A percentile compares a stretch with the other conserved stretches of the same genome.
phyloP scores from a whole-genome alignment of 2,113 vertebrate species.

The Percina caprodes region DNA sequence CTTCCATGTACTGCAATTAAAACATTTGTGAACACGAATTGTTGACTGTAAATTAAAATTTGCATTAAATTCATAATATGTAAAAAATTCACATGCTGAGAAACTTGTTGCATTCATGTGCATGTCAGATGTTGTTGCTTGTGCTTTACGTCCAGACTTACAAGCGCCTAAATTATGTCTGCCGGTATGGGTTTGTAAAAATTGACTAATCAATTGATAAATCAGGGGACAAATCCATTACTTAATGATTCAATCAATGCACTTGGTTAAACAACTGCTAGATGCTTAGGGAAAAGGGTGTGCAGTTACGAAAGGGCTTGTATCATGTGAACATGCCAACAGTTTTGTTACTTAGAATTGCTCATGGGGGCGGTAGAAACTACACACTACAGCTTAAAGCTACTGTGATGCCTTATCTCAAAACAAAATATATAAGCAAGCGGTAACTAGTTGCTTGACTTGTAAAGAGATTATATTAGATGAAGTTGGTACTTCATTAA shows the following conservation, averaged over 20 bases:
- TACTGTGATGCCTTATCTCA: not conserved
- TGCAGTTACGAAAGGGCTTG: no score
- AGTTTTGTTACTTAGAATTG: no score
- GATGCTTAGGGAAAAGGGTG: no score
- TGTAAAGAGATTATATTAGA: not conserved
- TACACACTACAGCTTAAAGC: no score
- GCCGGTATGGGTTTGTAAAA: not conserved
- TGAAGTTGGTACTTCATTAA: not conserved
- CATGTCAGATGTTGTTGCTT: not conserved
- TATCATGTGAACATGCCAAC: no score
- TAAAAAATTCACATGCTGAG: not conserved
- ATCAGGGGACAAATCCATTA: not conserved
- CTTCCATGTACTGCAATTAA: slow-evolving; percentile 8
- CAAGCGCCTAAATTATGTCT: not conserved
- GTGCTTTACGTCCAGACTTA: not conserved
- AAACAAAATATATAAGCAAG: not conserved
- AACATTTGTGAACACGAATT: not conserved
- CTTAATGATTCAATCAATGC: not conserved
- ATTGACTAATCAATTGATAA: not conserved
- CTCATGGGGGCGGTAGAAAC: no score
- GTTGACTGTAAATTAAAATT: not conserved
- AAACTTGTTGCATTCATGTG: slow-evolving; percentile 44
- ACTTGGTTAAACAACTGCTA: not conserved
- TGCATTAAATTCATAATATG: not conserved
- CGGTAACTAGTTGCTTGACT: not conserved